Percentiles rank a stretch among this genome's conserved stretches.
Conservation (phyloP, 2,113 vertebrate genomes). For the Zosterops japonicus region DNA sequence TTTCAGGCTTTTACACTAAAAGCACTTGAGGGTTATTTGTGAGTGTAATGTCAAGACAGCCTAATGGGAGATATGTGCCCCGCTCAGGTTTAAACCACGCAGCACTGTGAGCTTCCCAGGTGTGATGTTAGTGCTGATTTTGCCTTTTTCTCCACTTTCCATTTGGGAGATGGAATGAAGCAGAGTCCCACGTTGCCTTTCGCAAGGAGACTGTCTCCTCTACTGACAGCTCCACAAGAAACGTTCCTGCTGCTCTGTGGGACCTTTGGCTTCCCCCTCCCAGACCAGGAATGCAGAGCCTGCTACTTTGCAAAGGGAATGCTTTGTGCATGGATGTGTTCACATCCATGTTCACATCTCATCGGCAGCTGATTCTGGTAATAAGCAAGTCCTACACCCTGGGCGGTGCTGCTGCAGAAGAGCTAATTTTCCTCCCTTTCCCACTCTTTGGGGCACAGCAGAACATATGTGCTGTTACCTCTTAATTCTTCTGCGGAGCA, state of each 20-base stretch:
- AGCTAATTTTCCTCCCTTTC: not conserved
- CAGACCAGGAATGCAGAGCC: not conserved
- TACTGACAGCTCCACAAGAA: not conserved
- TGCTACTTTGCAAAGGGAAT: not conserved
- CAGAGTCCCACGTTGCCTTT: not conserved
- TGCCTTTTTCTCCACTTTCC: not conserved
- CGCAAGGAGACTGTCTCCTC: conserved; percentile 31
- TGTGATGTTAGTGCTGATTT: not conserved
- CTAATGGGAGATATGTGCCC: conserved; percentile 11
- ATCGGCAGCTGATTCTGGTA: not conserved
- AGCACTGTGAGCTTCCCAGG: not conserved
- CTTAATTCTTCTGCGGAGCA: conserved; percentile 35
- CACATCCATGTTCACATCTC: too few species aligned
- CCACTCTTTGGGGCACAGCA: not conserved
- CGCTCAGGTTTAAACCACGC: not conserved
- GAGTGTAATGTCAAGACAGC: conserved; percentile 1
- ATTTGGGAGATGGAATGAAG: conserved; percentile 1
- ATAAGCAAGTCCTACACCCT: not conserved
- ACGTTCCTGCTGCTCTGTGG: not conserved
- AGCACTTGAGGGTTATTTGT: conserved; percentile 48
- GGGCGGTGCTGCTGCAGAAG: not conserved
- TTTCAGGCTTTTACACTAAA: conserved; percentile 62
- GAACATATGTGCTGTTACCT: conserved; percentile 10
- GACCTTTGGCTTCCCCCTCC: conserved; percentile 28
- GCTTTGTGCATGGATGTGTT: not conserved